phyloP scores from a whole-genome alignment of 2,113 vertebrate species.

The Nanorana parkeri region DNA sequence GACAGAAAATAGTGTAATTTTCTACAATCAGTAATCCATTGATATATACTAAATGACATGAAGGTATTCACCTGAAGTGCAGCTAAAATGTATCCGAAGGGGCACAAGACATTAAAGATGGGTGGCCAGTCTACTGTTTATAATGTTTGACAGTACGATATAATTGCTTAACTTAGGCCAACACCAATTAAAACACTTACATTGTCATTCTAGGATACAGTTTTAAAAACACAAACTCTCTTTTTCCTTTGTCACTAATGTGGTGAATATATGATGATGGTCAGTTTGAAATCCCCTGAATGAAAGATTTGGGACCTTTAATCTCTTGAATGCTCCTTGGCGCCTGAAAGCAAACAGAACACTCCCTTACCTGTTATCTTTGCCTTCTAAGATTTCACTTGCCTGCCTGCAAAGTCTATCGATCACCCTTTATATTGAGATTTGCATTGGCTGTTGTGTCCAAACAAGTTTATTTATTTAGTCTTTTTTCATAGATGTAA shows the following conservation, averaged over 20 bases:
- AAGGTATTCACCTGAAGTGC: too few species aligned
- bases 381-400: conserved; percentile 72
- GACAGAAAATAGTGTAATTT: too few species aligned
- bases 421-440: conserved; percentile 65
- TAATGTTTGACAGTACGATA: conserved; percentile 58
- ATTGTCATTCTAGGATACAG: conserved; percentile 59
- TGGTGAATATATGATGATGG: conserved; percentile 66
- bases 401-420: conserved; percentile 68
- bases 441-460: conserved; percentile 67
- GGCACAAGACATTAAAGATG: background rate
- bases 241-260: conserved; percentile 60
- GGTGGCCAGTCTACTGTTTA: conserved; percentile 50
- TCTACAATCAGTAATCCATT: too few species aligned
- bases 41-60: too few species aligned
- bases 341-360: conserved; percentile 70
- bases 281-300: conserved; percentile 69
- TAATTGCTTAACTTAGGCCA: conserved; percentile 60
- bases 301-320: conserved; percentile 71
- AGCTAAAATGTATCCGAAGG: too few species aligned
- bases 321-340: conserved; percentile 71
- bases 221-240: conserved; percentile 58
- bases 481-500: background rate
- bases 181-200: conserved; percentile 61
- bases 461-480: conserved; percentile 55
- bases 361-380: conserved; percentile 72